Base-by-base conservation (phyloP, 2,113 vertebrate species). In the Triplophysa dalaica region DNA sequence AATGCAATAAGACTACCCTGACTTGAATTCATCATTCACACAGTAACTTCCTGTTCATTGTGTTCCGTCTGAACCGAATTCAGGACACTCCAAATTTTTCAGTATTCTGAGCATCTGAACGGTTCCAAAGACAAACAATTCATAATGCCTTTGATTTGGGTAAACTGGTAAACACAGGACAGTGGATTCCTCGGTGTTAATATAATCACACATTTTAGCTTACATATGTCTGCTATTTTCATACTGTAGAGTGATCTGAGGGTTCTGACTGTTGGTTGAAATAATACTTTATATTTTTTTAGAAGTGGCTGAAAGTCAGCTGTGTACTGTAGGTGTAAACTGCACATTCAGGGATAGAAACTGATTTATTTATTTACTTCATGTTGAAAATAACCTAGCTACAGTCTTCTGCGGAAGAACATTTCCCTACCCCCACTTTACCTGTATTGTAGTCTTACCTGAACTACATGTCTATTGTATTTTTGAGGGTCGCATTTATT, bases 1-100 rank as follows among this genome's bases (percentile, higher is more conserved):
- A 33, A 81, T 66, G 50, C 38, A 21, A 33, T 2, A 70, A 60
- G 10, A 79, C 19, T 10, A 82, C 80, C 58, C 66, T 80, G 88
- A 87, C 87, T 89, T 87, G 70, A 78, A 86, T 82, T 84, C 83
- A 81, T 48, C 33, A 13, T 48, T 56, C 21, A 22, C 45, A 56
- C 77, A 66, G 56, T 74, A 72, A 74, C 77, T 54, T 63, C 41
- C 14, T 22, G 16, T 62, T 75, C 58, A 12, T 43, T 70, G 48
- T 22, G 16, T 54, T 61, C 19, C 26, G 22, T 21, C 43, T 66
- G 56, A 69, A 38, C 5, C 56, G 16, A 29, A 11, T 73, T 63
- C 11, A 38, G 38, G 33, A 38, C 33, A 38, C 33, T 38, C 33
- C 33, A 38, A 38, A 38, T 38, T 5, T 38, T n/a, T 48, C 9